Evolutionary conservation across 2,888 invertebrate genomes (phyloP).

Genomic region (Escarpia spicata): DNA sequence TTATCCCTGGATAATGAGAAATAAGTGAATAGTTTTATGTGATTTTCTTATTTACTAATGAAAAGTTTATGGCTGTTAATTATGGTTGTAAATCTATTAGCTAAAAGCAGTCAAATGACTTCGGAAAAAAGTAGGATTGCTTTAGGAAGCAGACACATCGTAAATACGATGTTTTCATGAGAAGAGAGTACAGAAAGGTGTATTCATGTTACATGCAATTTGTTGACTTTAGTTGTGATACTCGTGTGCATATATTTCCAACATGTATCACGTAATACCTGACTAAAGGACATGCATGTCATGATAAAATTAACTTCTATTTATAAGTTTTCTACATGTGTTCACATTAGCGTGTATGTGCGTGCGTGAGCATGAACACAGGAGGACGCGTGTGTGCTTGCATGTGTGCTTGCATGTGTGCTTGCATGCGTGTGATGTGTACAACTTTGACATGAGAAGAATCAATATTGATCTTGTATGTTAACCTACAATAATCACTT

Average conservation of each 20-base stretch:
- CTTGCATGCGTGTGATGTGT: background rate
- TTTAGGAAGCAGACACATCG: background rate
- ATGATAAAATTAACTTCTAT: no score
- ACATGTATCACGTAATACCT: background rate
- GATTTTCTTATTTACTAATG: background rate
- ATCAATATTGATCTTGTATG: background rate
- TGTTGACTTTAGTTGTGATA: background rate
- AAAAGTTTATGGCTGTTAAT: background rate
- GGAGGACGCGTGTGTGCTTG: no score
- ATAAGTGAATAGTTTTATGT: background rate
- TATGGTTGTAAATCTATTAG: background rate
- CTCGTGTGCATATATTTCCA: background rate
- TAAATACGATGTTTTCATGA: background rate
- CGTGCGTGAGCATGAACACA: background rate
- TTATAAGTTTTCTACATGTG: background rate
- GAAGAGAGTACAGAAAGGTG: background rate
- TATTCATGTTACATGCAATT: background rate
- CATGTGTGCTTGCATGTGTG: background rate
- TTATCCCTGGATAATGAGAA: background rate
- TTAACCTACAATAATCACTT: background rate
- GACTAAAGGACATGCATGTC: no score
- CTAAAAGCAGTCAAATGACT: background rate
- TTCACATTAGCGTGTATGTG: background rate
- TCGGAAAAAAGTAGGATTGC: background rate
- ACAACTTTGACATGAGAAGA: background rate